Conservation (phyloP, 2,888 invertebrate genomes). For the Cephus sareptanus region DNA sequence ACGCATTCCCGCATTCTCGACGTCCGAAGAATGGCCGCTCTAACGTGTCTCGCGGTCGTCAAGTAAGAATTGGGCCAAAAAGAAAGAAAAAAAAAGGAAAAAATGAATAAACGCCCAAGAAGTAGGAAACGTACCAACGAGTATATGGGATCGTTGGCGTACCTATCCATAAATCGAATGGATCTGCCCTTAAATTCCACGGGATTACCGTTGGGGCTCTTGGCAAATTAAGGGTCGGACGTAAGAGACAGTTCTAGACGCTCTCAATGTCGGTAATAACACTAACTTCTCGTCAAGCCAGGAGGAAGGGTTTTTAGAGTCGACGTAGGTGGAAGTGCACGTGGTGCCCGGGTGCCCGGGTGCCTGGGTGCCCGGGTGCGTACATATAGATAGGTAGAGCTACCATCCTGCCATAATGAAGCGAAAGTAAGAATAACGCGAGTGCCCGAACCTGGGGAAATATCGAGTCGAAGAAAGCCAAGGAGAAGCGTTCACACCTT, state of each 20-base stretch:
- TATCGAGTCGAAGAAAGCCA: neutral
- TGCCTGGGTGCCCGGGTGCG: constrained; percentile 21
- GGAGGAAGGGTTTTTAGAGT: constrained; percentile 12
- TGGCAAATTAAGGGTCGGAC: constrained; percentile 46
- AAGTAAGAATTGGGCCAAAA: neutral
- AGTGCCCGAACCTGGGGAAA: neutral
- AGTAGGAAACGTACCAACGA: too few species aligned
- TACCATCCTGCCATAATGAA: constrained; percentile 21
- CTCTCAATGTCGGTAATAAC: constrained; percentile 53
- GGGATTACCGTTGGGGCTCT: constrained; percentile 26
- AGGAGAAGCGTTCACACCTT: neutral
- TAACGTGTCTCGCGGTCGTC: neutral
- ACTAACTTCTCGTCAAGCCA: constrained; percentile 54
- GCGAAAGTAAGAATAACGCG: constrained; percentile 31
- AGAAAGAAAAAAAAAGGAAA: neutral
- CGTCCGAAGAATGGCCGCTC: neutral
- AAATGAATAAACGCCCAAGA: neutral
- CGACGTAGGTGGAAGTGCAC: constrained; percentile 22
- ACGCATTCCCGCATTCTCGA: neutral
- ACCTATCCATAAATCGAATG: constrained; percentile 4
- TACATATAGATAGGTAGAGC: neutral
- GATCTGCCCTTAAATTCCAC: constrained; percentile 28
- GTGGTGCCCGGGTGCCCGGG: constrained; percentile 7
- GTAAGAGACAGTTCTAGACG: constrained; percentile 43
- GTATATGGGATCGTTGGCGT: neutral